phyloP scores from a whole-genome alignment of 2,113 vertebrate species.

The Chionis minor region DNA sequence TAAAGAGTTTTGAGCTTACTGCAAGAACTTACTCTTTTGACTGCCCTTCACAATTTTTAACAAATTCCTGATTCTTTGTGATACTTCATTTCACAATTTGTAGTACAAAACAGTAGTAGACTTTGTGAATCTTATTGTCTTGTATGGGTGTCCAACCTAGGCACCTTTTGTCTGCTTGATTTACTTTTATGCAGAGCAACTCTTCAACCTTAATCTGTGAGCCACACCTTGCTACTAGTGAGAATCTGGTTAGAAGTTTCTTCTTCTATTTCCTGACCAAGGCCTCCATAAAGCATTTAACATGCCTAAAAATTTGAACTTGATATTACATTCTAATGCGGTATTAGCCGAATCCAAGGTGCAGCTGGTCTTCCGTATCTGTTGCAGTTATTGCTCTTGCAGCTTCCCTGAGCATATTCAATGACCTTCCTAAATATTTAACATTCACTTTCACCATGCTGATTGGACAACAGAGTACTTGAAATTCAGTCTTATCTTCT shows the following conservation, averaged over 20 bases:
- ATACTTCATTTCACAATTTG: not conserved
- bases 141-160: not conserved
- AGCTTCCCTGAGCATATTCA: not conserved
- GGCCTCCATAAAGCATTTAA: not conserved
- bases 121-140: not conserved
- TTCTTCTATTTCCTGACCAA: not conserved
- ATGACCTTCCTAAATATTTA: not conserved
- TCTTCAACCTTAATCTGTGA: not conserved
- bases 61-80: not conserved
- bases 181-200: not conserved
- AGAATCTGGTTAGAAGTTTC: not conserved
- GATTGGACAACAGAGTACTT: not conserved
- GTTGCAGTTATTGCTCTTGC: not conserved
- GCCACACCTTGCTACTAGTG: fast-evolving
- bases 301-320: not conserved
- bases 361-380: not conserved
- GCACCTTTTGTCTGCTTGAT: not conserved
- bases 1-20: not conserved
- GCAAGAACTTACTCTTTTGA: not conserved
- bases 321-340: not conserved
- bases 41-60: not conserved
- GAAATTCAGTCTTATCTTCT: not conserved
- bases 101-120: not conserved
- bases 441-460: not conserved
- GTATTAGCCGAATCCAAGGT: not conserved